Base-by-base conservation (phyloP, 2,113 vertebrate species). In the Talpa occidentalis region DNA sequence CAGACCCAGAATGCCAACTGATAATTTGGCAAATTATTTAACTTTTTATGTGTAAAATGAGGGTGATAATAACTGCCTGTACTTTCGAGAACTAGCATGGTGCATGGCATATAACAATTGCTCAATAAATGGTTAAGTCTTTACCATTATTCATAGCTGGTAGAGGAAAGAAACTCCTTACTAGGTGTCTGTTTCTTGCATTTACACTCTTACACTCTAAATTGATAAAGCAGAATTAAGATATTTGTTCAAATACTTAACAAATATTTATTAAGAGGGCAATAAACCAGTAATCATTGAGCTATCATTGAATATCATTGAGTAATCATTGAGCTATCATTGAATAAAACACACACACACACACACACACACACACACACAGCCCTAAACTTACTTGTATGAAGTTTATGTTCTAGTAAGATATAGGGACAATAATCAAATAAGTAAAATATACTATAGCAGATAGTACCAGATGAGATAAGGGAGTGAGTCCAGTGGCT, bases 1-100 rank as follows among this genome's bases (percentile, higher is more conserved):
- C 14, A 52, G 49, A 52, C 16, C 49, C 16, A 52, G 49, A 52
- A 52, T 73, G 54, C 21, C 70, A 83, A 7, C 78, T 95, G 47
- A 30, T 70, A 81, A 15, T 85, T 10, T 90, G 74, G 67, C 42
- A 88, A 88, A 91, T 93, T 92, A 92, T 88, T 78, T 90, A 94
- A 79, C 84, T 81, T 90, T 37, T 84, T 56, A 78, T 49, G 80
- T 84, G 60, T 82, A 79, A 94, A 95, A 83, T 80, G 49, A 90
- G 64, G 32, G 86, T 19, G 88, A 16, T 59, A 78, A 82, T 59
- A 64, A 30, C 54, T 67, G 14, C 21, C 32, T 92, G 94, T 40
- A 90, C 24, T 80, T 97, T 90, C 42, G 1, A 85, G 56, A 40
- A 88, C 67, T 85, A 94, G 37, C 60, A 77, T 66, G 73, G 26